Evolutionary conservation across 2,113 vertebrate genomes (phyloP), one percentile per base, ranked within the genome.

Genomic region (Odontesthes bonariensis): DNA sequence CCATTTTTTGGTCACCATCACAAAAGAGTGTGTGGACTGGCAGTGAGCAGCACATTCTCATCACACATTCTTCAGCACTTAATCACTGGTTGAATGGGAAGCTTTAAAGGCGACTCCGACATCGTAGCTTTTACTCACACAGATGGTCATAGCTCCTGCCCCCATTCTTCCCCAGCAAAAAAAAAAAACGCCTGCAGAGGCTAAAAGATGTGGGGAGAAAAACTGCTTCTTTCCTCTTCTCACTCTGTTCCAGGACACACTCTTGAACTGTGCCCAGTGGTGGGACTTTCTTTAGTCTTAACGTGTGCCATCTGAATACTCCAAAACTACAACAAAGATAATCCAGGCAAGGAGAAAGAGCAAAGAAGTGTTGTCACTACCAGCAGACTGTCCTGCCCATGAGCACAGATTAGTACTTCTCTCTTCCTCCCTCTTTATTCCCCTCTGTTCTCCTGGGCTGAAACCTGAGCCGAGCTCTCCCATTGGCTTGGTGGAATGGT

Each of bases 71-170:
- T 69, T 70, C n/a, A 70, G 40, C n/a, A 13, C 23, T 75, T 79
- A 73, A 42, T 81, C 81, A 79, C 76, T 81, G 57, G 67, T 57
- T 70, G 27, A 79, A 56, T 81, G 27, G 19, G 23, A 73, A 82
- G 52, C 69, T 42, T 63, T 56, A 57, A 35, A 60, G 27, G 44
- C 73, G 69, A 67, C 33, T 73, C 63, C n/a, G 54, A 17, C 59
- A 79, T 70, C 65, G 61, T 23, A 81, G 79, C 60, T 77, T 88
- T 22, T 96, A 97, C 96, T 98, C 91, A 97, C 97, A 93, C 96
- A 96, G 91, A 97, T 88, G 92, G 95, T 93, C 70, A 97, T 90
- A 13, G 96, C 96, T 90, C 97, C 96, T 12, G 96, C 96, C 91
- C 96, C 96, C 96, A 97, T 97, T 86, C 92, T 94, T 80, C 77